phyloP scores from a whole-genome alignment of 1,140 invertebrate species.

The Heliconius nattereri region DNA sequence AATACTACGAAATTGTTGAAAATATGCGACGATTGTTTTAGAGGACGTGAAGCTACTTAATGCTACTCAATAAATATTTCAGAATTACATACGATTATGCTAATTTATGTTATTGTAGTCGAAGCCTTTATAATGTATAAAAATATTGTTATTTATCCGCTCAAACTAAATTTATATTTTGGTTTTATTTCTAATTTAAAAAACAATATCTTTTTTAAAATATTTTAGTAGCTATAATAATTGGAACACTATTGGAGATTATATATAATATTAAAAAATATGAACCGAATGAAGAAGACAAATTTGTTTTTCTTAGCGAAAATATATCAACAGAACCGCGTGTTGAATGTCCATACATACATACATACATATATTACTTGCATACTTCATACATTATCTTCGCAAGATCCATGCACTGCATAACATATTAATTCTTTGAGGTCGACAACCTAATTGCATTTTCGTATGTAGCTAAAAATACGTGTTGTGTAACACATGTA shows the following conservation, averaged over 20 bases:
- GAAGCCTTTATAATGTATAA: neutral
- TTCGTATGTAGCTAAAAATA: slow-evolving; percentile 61
- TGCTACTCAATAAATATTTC: neutral
- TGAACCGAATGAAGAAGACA: neutral
- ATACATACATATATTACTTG: slow-evolving; percentile 5
- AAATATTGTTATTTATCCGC: neutral
- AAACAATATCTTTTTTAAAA: neutral
- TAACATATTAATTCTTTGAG: slow-evolving; percentile 48
- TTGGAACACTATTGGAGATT: neutral
- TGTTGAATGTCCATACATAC: slow-evolving; percentile 25
- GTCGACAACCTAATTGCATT: slow-evolving; percentile 60
- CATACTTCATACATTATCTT: slow-evolving; percentile 29
- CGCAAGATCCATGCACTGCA: slow-evolving; percentile 41
- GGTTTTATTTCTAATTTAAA: neutral
- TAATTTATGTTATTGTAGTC: neutral
- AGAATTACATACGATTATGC: neutral
- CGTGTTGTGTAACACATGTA: slow-evolving; percentile 58
- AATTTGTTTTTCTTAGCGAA: neutral
- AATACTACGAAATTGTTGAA: slow-evolving; percentile 6
- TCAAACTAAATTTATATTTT: neutral
- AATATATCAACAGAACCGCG: neutral
- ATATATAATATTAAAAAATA: neutral
- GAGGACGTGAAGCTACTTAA: neutral
- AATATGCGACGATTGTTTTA: neutral
- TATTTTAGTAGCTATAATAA: neutral